Conservation (phyloP, 2,113 vertebrate genomes). For the Zosterops pallidus region DNA sequence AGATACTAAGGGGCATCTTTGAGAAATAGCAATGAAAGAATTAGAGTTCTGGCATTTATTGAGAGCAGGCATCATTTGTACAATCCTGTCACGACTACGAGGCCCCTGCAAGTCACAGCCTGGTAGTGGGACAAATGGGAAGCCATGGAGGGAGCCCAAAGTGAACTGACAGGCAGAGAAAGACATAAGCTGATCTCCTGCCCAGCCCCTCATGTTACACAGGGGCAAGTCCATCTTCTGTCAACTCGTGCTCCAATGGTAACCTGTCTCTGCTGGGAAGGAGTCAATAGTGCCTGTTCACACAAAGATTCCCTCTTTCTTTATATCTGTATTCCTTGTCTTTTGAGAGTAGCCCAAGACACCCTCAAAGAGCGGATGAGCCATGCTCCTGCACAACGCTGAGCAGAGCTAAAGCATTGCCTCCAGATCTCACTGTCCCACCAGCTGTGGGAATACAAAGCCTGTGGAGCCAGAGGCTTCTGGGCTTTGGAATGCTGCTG, state of each 20-base stretch:
- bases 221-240: not conserved
- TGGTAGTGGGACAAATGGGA: not conserved
- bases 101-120: not conserved
- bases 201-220: not conserved
- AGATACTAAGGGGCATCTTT: not conserved
- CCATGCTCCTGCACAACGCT: rapidly evolving
- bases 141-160: not conserved
- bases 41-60: not conserved
- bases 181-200: not conserved
- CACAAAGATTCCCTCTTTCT: not conserved
- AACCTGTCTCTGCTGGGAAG: not conserved
- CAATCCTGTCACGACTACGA: rapidly evolving
- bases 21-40: not conserved
- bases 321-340: not conserved
- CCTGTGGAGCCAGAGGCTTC: not conserved
- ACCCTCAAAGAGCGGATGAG: not conserved
- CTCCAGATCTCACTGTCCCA: not conserved
- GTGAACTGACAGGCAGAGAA: not conserved
- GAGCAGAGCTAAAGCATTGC: not conserved
- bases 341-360: not conserved
- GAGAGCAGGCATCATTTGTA: not conserved
- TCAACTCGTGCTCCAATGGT: rapidly evolving
- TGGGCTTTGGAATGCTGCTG: rapidly evolving
- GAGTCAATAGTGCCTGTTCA: not conserved
- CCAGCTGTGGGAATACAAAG: rapidly evolving